Evolutionary conservation across 2,888 invertebrate species (phyloP), one percentile per base, ranked within the genome.

Genomic region (Drosophila nigricruria): DNA sequence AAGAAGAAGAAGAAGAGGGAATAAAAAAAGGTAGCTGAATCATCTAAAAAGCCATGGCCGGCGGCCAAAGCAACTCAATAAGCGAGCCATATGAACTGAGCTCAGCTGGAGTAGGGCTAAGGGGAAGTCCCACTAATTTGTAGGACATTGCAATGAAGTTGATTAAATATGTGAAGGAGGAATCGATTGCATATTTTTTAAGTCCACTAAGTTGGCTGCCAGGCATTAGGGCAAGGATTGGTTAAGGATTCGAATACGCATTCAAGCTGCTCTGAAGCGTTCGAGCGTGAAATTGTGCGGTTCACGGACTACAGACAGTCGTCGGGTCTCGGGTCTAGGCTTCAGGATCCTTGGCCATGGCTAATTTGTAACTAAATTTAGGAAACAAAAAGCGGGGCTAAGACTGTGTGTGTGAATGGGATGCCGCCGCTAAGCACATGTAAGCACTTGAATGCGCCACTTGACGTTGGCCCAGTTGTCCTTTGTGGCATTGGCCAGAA

Each of bases 401-500:
- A 64, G 74, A 62, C 52, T 50, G 16, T 45, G 25, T 25, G 45
- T 27, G 45, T 50, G 34, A 50, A 54, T 30, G 40, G 49, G 59
- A 60, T 54, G 53, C 43, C 57, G 38, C 50, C 56, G 73, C 66
- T 81, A 83, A 88, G 89, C 81, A 81, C 77, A 83, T 86, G 89
- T 85, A 87, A 85, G 81, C 84, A 75, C 83, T 83, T 73, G 61
- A 82, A 86, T 73, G 69, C 87, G 84, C 81, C 87, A 86, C 83
- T 84, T 88, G 79, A 79, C 77, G 80, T 16, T 52, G 50, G 32
- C 38, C 38, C 71, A 62, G 81, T 72, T 70, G 79, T 70, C 81
- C 79, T 85, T 88, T 88, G 84, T 86, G 87, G 84, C 70, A 68
- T 78, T 70, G 89, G 79, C 73, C 84, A 83, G 84, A 88, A 85